Conservation (phyloP, 2,888 invertebrate genomes). For the Heteromyza rotundicornis region DNA sequence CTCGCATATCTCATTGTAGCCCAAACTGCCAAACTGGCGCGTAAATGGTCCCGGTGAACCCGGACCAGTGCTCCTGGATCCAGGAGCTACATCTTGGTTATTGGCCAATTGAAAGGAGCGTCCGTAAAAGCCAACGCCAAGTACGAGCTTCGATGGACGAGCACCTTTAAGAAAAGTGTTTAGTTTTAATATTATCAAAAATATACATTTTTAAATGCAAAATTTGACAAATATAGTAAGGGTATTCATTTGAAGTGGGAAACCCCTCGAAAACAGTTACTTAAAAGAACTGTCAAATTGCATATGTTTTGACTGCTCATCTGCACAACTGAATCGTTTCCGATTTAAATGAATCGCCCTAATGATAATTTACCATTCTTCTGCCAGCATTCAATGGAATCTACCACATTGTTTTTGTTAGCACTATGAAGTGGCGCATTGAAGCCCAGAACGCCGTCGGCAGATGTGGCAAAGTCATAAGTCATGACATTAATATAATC, state of each 20-base stretch:
- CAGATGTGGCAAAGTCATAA: slow-evolving; percentile 44
- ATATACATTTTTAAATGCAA: too few species aligned
- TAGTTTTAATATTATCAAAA: not conserved
- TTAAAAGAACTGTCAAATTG: too few species aligned
- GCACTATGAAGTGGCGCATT: slow-evolving; percentile 66
- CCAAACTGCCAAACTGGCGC: slow-evolving; percentile 67
- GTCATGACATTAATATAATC: slow-evolving; percentile 52
- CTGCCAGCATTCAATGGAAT: slow-evolving; percentile 85
- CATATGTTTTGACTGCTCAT: too few species aligned
- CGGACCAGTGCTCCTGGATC: slow-evolving; percentile 37
- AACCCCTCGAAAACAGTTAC: too few species aligned
- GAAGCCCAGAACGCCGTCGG: slow-evolving; percentile 39
- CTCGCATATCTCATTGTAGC: slow-evolving; percentile 73
- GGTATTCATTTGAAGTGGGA: too few species aligned
- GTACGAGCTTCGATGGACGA: slow-evolving; percentile 80
- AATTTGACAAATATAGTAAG: too few species aligned
- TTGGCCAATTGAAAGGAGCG: slow-evolving; percentile 79
- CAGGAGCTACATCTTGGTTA: slow-evolving; percentile 51
- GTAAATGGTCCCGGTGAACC: slow-evolving; percentile 65
- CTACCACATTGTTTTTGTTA: slow-evolving; percentile 68
- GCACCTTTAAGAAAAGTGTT: slow-evolving; percentile 71
- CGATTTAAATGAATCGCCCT: too few species aligned
- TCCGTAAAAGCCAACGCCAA: slow-evolving; percentile 90
- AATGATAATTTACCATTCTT: too few species aligned
- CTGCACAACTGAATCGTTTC: too few species aligned